These are phyloP conservation scores for Marronus borbonicus DNA, from an alignment of 2,888 invertebrate species.

Conservation along the genomic window DNA sequence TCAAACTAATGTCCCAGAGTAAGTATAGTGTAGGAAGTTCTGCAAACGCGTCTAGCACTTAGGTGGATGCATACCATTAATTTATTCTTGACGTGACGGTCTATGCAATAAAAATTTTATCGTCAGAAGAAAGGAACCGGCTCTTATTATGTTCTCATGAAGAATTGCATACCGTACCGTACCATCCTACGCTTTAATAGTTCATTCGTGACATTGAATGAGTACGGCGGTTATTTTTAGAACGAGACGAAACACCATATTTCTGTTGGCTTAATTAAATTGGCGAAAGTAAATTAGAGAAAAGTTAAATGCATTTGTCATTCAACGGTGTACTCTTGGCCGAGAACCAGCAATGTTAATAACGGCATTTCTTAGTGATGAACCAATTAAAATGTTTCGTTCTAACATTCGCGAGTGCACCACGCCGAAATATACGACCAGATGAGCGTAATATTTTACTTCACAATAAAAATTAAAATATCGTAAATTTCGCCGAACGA, in stretches of 20 bases:
- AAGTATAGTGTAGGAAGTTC: neutral
- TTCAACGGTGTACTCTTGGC: constrained; percentile 57
- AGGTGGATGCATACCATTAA: neutral
- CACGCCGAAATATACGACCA: constrained; percentile 48
- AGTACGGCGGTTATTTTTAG: constrained; percentile 49
- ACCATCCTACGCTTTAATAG: constrained; percentile 35
- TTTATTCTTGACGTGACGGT: constrained; percentile 19
- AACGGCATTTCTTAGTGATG: constrained; percentile 57
- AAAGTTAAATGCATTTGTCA: constrained; percentile 59
- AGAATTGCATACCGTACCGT: constrained; percentile 29
- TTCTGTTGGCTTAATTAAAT: constrained; percentile 59
- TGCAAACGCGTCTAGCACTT: neutral
- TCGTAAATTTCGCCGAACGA: constrained; percentile 48
- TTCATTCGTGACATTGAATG: constrained; percentile 48
- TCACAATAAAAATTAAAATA: constrained; percentile 50
- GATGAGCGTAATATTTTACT: constrained; percentile 50
- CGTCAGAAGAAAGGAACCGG: constrained; percentile 33
- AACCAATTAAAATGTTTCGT: constrained; percentile 58
- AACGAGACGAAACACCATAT: constrained; percentile 54
- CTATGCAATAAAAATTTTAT: constrained; percentile 30
- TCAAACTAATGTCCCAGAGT: too few relatives aligned
- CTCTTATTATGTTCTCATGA: constrained; percentile 23
- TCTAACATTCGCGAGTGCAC: constrained; percentile 46
- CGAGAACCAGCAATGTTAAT: constrained; percentile 58
- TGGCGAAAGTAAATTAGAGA: constrained; percentile 59